phyloP scores from a whole-genome alignment of 1,140 invertebrate genomes.

The Grapholita molesta region DNA sequence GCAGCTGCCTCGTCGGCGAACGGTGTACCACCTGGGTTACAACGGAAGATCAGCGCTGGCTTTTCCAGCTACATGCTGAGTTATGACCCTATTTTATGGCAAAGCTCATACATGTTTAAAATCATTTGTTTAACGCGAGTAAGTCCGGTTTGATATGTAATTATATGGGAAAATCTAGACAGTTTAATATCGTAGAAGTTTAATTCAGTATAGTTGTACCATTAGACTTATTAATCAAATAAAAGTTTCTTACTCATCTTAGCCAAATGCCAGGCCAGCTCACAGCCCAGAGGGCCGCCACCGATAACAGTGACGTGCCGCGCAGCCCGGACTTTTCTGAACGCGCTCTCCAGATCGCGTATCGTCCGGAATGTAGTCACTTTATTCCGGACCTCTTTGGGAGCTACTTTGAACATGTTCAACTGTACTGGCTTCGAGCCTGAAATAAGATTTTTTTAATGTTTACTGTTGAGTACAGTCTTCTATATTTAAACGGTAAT shows the following conservation, averaged over 20 bases:
- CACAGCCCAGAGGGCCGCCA: slow-evolving; percentile 47
- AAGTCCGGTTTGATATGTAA: no score
- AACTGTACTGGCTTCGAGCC: slow-evolving; percentile 52
- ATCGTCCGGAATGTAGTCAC: slow-evolving; percentile 48
- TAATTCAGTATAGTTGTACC: no score
- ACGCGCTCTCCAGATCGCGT: slow-evolving; percentile 57
- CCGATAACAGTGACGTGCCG: slow-evolving; percentile 57
- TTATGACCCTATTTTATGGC: no score
- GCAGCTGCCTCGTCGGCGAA: no score
- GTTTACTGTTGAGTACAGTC: background rate
- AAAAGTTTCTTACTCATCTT: slow-evolving; percentile 49
- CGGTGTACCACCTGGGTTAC: no score
- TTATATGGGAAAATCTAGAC: no score
- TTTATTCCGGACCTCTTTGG: slow-evolving; percentile 47
- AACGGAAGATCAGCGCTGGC: no score
- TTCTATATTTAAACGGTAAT: no score
- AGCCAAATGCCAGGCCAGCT: slow-evolving; percentile 58
- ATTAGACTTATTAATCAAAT: background rate
- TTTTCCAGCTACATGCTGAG: no score
- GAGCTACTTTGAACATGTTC: slow-evolving; percentile 48
- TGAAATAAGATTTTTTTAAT: slow-evolving; percentile 19
- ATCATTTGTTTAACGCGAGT: no score
- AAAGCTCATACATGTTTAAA: no score
- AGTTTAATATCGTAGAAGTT: no score
- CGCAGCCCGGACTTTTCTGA: slow-evolving; percentile 49